Conservation (phyloP, 2,888 invertebrate genomes). For the Orgyia antiqua region DNA sequence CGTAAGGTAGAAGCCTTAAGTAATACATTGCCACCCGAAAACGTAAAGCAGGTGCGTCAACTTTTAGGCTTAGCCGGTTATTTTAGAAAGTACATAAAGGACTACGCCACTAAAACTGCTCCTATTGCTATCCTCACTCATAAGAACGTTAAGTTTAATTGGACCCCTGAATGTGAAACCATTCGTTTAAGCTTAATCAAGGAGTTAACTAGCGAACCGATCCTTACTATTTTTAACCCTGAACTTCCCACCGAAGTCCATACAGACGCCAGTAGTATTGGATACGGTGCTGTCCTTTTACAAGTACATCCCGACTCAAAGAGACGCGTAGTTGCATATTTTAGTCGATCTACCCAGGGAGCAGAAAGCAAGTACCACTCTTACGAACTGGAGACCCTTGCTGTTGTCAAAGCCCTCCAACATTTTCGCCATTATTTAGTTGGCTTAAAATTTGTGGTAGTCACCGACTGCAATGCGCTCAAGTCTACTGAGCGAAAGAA, state of each 20-base stretch:
- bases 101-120: constrained; percentile 7
- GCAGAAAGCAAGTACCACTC: constrained; percentile 15
- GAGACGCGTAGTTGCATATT: constrained; percentile 16
- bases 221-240: constrained; percentile 13
- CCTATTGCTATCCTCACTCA: constrained; percentile 6
- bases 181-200: constrained; percentile 1
- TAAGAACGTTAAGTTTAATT: constrained; percentile 4
- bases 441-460: constrained; percentile 7
- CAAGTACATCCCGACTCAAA: constrained; percentile 8
- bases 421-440: constrained; percentile 20
- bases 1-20: not conserved
- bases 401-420: constrained; percentile 16
- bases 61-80: constrained; percentile 22
- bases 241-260: constrained; percentile 7
- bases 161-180: constrained; percentile 3
- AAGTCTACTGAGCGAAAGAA: constrained; percentile 11
- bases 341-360: constrained; percentile 12
- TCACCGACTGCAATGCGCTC: constrained; percentile 10
- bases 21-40: not conserved
- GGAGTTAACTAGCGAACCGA: constrained; percentile 9
- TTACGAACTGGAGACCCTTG: constrained; percentile 10
- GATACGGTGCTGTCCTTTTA: constrained; percentile 11
- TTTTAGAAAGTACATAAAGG: constrained; percentile 17
- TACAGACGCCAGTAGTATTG: constrained; percentile 6
- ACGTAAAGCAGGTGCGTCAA: constrained; percentile 11